Percentiles rank a stretch among this genome's conserved stretches.
Conservation (phyloP, 1,140 invertebrate species). For the Lutraria rhynchaena region DNA sequence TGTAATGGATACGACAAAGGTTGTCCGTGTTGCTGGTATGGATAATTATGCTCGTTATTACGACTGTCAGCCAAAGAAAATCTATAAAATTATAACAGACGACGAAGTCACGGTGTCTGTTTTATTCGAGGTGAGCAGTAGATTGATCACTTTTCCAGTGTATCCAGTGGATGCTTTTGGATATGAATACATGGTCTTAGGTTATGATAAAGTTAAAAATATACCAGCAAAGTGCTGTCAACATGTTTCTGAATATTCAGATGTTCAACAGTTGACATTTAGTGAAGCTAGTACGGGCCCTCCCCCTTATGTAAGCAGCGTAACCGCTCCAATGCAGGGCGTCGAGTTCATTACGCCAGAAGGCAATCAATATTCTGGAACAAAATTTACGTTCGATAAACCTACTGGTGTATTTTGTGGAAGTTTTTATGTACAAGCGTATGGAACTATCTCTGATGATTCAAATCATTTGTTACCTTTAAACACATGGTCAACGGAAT, state of each 20-base stretch:
- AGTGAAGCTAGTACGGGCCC: no score
- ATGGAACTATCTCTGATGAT: background rate
- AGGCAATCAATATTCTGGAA: background rate
- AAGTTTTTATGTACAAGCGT: background rate
- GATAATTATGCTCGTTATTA: constrained; percentile 10
- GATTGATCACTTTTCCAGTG: background rate
- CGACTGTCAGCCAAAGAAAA: background rate
- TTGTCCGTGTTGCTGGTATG: background rate
- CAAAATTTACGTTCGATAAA: background rate
- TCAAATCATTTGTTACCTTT: background rate
- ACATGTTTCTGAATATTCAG: no score
- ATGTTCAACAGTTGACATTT: background rate
- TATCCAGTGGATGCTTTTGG: constrained; percentile 23
- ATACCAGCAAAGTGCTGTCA: no score
- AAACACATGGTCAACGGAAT: constrained; percentile 17
- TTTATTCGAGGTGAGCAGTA: background rate
- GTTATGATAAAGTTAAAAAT: background rate
- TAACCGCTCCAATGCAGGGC: no score
- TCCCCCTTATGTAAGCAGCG: no score
- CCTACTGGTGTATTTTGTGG: constrained; percentile 28
- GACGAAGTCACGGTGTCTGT: constrained; percentile 29
- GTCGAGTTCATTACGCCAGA: no score
- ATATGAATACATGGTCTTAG: constrained; percentile 5
- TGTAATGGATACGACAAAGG: background rate
- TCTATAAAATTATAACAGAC: constrained; percentile 12